phyloP scores from a whole-genome alignment of 1,140 invertebrate species.

The Conus betulinus region DNA sequence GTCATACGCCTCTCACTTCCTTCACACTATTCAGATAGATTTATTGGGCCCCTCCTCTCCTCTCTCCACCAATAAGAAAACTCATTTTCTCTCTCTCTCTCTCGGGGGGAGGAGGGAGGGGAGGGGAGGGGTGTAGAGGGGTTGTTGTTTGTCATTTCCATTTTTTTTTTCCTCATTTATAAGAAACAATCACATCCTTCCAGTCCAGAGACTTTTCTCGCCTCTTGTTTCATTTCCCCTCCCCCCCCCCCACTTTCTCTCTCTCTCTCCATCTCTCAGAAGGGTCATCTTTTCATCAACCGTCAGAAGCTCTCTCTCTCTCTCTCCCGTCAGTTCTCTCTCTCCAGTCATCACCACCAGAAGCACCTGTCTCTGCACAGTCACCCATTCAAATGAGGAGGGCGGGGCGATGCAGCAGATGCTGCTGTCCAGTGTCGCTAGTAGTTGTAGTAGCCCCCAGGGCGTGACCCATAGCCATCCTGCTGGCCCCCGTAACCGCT shows the following conservation, averaged over 20 bases:
- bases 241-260: neutral
- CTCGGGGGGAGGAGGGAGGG: no score
- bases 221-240: neutral
- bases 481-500: neutral
- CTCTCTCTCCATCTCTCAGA: neutral
- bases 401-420: neutral
- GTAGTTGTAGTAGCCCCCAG: neutral
- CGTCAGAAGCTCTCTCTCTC: neutral
- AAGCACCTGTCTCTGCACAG: neutral
- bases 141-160: no score
- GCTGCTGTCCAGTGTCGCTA: neutral
- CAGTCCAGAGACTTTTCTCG: neutral
- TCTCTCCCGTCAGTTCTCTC: neutral
- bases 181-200: neutral
- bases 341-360: neutral
- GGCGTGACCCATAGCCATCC: neutral
- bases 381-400: neutral
- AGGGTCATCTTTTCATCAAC: neutral
- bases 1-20: no score
- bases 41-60: neutral
- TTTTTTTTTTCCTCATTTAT: neutral
- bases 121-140: no score
- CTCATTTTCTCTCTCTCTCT: no score
- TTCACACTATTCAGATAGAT: no score
- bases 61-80: neutral